Conservation (phyloP, 2,797 vertebrate genomes). For the Saxicola maurus region DNA sequence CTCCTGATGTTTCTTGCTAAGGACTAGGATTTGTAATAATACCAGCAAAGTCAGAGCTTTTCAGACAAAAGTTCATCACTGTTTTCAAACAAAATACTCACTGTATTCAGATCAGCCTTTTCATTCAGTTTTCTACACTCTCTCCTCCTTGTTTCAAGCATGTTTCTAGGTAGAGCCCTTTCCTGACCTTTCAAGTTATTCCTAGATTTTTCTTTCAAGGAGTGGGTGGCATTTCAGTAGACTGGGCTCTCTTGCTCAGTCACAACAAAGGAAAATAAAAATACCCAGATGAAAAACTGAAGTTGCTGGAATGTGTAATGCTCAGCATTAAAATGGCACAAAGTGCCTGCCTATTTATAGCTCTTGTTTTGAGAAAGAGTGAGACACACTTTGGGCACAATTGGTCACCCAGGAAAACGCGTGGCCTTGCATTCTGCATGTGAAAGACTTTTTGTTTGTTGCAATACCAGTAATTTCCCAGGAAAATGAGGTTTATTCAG, state of each 20-base stretch:
- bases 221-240: background rate
- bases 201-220: background rate
- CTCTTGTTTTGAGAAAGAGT: constrained; percentile 27
- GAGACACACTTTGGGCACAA: constrained; percentile 31
- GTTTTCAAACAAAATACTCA: background rate
- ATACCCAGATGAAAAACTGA: constrained; percentile 13
- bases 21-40: background rate
- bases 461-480: constrained; percentile 11
- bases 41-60: background rate
- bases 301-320: constrained; percentile 25
- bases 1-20: background rate
- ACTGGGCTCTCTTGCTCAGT: background rate
- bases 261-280: constrained; percentile 42
- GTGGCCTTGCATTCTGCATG: background rate
- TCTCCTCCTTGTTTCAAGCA: background rate
- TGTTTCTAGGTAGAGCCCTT: background rate
- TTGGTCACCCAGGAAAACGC: constrained; percentile 13
- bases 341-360: constrained; percentile 27
- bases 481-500: constrained; percentile 14
- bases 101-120: background rate
- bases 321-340: constrained; percentile 28
- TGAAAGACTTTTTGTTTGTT: constrained; percentile 26
- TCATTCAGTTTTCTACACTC: background rate
- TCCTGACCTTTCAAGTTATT: background rate
- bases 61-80: background rate